Base-by-base conservation (phyloP, 1,140 invertebrate species). In the Nylanderia fulva region DNA sequence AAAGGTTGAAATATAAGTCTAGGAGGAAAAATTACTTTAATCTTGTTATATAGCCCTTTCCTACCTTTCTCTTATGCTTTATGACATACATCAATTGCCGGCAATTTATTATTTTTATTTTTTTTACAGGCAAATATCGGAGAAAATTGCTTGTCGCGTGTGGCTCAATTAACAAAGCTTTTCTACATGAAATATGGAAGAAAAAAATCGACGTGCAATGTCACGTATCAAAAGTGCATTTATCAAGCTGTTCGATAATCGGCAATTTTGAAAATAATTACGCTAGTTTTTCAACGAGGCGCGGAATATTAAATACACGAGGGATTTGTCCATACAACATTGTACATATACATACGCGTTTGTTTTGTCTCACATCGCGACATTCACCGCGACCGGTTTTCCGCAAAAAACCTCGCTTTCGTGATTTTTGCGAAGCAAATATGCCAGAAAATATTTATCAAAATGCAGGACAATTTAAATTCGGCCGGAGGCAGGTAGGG, bases 391-490 rank as follows among this genome's bases (percentile, higher is more conserved):
- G 36, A 4, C 15, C 33, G 64, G 18, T 71, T 54, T n/a, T 6
- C 64, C 15, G 36, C 36, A 80, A 71, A 80, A 48, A 80, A 36
- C 36, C 52, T 42, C 45, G n/a, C 48, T 18, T 9, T 18, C 21
- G 52, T 54, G 64, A 80, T 80, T 80, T 80, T 80, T 80, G 29
- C 64, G 77, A 18, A 71, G 42, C 64, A 80, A 80, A 80, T 80
- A 80, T 2, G 48, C 24, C 33, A 18, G 48, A n/a, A 80, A 48
- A 80, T 71, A 69, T 80, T 69, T 71, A 80, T 80, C 64, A 58
- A 71, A 54, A 21, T 42, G 21, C 64, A 1, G 36, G 0, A 42
- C 36, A 80, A 80, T 80, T 80, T 80, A 52, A 80, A 69, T 80
- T 80, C 54, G 42, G 21, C 18, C 11, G 5, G 11, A 11, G 8